A percentile compares a stretch with the other conserved stretches of the same genome.
These are phyloP conservation scores for Parus major DNA, from an alignment of 2,113 vertebrate species.

Conservation along the genomic window DNA sequence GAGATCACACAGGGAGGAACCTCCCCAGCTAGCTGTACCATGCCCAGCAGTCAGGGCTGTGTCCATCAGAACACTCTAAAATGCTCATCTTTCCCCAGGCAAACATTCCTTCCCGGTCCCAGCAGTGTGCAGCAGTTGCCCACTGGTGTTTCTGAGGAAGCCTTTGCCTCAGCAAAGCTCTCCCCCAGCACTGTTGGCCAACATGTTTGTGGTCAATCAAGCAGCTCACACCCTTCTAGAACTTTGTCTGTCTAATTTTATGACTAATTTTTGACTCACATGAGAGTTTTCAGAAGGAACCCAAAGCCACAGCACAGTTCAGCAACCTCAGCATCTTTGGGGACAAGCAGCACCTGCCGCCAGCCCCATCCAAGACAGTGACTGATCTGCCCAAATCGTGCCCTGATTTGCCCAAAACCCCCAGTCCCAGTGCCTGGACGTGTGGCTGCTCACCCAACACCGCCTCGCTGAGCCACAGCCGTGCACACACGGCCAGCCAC, in stretches of 20 bases:
- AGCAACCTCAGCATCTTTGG: not conserved
- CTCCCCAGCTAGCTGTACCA: not conserved
- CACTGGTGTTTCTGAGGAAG: not conserved
- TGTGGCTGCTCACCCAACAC: fast-evolving
- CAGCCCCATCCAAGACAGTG: not conserved
- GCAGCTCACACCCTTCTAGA: not conserved
- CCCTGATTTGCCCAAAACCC: not conserved
- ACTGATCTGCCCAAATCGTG: no score
- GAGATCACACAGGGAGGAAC: fast-evolving
- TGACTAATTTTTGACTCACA: not conserved
- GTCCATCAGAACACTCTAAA: not conserved
- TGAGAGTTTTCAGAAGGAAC: fast-evolving
- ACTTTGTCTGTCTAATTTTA: not conserved
- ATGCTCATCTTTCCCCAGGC: not conserved
- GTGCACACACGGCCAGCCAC: fast-evolving
- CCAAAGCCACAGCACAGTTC: not conserved
- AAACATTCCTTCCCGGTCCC: fast-evolving
- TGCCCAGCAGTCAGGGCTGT: not conserved
- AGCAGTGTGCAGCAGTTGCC: fast-evolving
- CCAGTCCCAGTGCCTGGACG: not conserved
- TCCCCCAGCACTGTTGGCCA: not conserved
- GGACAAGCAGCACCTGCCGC: fast-evolving
- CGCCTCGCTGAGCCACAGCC: fast-evolving
- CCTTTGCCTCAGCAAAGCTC: not conserved
- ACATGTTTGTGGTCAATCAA: not conserved